Conservation (phyloP, 2,797 vertebrate species). For the Notoglanidium macrostoma region DNA sequence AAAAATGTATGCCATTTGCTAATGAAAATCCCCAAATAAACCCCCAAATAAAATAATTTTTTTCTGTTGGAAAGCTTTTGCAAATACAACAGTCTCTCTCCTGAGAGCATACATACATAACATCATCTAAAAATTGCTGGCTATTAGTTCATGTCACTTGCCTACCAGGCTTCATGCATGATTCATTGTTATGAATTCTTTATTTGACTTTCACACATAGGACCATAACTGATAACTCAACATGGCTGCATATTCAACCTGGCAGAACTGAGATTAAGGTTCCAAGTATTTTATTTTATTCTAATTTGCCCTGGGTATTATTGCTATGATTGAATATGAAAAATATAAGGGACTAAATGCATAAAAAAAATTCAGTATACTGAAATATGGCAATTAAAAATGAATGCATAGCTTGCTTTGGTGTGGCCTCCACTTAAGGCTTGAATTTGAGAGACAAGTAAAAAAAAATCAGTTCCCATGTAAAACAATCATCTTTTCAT, state of each 20-base stretch:
- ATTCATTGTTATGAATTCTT: conserved; percentile 19
- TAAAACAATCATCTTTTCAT: not conserved
- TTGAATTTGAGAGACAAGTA: not conserved
- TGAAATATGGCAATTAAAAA: not conserved
- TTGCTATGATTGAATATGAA: not conserved
- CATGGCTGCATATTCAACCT: not conserved
- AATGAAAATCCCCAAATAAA: not conserved
- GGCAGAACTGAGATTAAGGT: not conserved
- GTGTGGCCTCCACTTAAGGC: too few relatives aligned
- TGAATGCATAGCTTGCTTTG: not conserved
- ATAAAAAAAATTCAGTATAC: not conserved
- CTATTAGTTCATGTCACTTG: not conserved
- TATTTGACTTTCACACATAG: conserved; percentile 24
- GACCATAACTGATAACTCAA: not conserved
- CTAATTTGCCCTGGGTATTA: not conserved
- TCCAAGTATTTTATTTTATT: not conserved
- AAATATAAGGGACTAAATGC: not conserved
- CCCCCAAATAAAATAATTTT: not conserved
- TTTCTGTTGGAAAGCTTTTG: not conserved
- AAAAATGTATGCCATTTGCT: not conserved
- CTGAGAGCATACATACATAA: not conserved
- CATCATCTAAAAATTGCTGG: not conserved
- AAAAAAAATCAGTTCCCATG: not conserved
- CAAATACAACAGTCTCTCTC: not conserved
- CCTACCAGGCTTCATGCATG: not conserved